A percentile compares a stretch with the other conserved stretches of the same genome.
These are phyloP conservation scores for Liolophura sinensis DNA, from an alignment of 1,140 invertebrate species.

Conservation along the genomic window DNA sequence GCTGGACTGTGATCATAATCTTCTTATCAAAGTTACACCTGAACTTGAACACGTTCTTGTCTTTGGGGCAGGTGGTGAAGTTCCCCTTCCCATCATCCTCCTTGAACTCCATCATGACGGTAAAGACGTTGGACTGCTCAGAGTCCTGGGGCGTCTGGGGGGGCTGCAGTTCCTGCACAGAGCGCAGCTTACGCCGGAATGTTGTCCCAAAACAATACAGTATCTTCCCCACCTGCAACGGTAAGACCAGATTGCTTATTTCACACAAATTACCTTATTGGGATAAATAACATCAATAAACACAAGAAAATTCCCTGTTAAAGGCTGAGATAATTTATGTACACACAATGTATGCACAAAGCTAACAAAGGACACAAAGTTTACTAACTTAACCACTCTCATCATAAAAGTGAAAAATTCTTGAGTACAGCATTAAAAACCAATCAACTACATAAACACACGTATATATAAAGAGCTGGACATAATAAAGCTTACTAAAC, in stretches of 20 bases:
- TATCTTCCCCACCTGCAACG: conserved; percentile 68
- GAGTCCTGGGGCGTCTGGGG: conserved; percentile 10
- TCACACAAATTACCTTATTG: conserved; percentile 7
- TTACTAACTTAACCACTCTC: too few relatives aligned
- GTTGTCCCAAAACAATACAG: conserved; percentile 88
- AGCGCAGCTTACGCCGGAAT: conserved; percentile 75
- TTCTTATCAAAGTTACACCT: conserved; percentile 88
- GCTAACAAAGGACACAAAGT: too few relatives aligned
- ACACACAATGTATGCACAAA: too few relatives aligned
- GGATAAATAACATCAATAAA: too few relatives aligned
- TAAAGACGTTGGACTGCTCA: conserved; percentile 66
- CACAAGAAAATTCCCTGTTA: too few relatives aligned
- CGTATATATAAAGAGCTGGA: too few relatives aligned
- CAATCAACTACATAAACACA: too few relatives aligned
- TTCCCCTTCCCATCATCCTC: conserved; percentile 72
- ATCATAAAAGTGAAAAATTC: too few relatives aligned
- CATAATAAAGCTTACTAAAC: too few relatives aligned
- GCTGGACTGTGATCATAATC: conserved; percentile 87
- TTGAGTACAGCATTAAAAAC: too few relatives aligned
- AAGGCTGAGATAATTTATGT: too few relatives aligned
- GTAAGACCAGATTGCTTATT: conserved; percentile 8
- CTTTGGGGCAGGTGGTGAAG: conserved; percentile 84
- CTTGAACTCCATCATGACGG: conserved; percentile 88
- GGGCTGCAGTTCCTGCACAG: background rate
- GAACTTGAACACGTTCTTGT: conserved; percentile 89